Base-by-base conservation (phyloP, 2,113 vertebrate genomes). In the Oncorhynchus gorbuscha region DNA sequence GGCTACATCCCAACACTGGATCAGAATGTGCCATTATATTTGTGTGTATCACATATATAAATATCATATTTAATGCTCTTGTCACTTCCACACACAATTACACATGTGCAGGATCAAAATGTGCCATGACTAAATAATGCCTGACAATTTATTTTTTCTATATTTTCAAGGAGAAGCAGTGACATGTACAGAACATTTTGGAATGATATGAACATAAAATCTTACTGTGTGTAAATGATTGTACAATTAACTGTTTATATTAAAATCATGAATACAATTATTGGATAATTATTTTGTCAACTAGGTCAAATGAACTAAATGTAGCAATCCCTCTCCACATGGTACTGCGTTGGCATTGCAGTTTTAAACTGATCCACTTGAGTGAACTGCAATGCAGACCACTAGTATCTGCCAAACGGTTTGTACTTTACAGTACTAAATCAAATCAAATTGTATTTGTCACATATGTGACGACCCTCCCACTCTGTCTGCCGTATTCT, bases 201-300 rank as follows among this genome's bases (percentile, higher is more conserved):
- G 93, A 94, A 90, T 94, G 93, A 91, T 87, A 91, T 93, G 91
- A 92, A 91, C 92, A 91, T 85, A 88, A 93, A 94, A 92, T 89
- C 81, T 93, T 95, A 95, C 93, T 94, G 95, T 97, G 96, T 97
- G 96, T 97, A 95, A 96, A 95, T 94, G 95, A 95, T 94, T 95
- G 94, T 95, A 94, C 93, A 95, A 97, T 97, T 94, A 96, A 94
- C 93, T 97, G 96, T 98, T 98, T 97, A 95, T 98, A 97, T 95
- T 93, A 96, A 96, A 97, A 95, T 95, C 9, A 93, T 94, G 93
- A 98, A 97, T 97, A 95, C 96, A 97, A 92, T 93, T 93, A 95
- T 94, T 94, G 90, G 86, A 92, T 87, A 94, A 91, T 85, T 86
- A 30, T 39, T 49, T 9, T 9, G 8, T 39, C 39, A 39, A 9